These are phyloP conservation scores for Porites evermanni DNA, from an alignment of 92 coral and sea anemone species.

Conservation along the genomic window DNA sequence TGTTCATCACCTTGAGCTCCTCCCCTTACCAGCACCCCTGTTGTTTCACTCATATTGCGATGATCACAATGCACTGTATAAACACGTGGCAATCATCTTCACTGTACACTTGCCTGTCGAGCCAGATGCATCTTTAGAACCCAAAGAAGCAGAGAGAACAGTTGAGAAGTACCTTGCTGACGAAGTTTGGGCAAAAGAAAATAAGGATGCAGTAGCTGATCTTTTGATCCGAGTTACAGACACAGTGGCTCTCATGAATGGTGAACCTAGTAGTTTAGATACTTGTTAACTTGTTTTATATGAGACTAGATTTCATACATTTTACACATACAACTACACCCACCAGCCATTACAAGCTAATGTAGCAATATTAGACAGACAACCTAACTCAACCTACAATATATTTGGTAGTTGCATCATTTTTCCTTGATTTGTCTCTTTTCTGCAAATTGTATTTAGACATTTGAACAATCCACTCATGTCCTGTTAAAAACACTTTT, in stretches of 20 bases:
- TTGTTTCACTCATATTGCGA: constrained; percentile 85
- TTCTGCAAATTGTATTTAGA: too few relatives aligned
- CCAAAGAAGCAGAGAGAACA: constrained; percentile 71
- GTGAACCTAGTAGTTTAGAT: constrained; percentile 39
- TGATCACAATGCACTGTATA: constrained; percentile 79
- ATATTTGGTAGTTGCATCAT: too few relatives aligned
- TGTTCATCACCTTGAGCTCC: constrained; percentile 71
- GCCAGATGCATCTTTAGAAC: constrained; percentile 53
- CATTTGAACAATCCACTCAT: too few relatives aligned
- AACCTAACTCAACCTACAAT: too few relatives aligned
- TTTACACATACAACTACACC: too few relatives aligned
- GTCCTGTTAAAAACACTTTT: too few relatives aligned
- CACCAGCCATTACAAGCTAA: too few relatives aligned
- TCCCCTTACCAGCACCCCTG: constrained; percentile 74
- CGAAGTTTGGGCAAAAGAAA: constrained; percentile 74
- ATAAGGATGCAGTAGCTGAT: constrained; percentile 71
- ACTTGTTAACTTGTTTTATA: background rate
- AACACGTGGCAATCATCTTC: constrained; percentile 75
- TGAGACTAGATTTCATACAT: background rate
- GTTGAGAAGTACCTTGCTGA: constrained; percentile 69
- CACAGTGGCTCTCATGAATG: constrained; percentile 75
- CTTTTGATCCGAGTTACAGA: constrained; percentile 85
- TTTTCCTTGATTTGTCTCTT: too few relatives aligned
- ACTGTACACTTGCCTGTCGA: constrained; percentile 79
- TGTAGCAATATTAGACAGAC: too few relatives aligned